Evolutionary conservation across 2,888 invertebrate species (phyloP).

Genomic region (Agonopterix heracliana): DNA sequence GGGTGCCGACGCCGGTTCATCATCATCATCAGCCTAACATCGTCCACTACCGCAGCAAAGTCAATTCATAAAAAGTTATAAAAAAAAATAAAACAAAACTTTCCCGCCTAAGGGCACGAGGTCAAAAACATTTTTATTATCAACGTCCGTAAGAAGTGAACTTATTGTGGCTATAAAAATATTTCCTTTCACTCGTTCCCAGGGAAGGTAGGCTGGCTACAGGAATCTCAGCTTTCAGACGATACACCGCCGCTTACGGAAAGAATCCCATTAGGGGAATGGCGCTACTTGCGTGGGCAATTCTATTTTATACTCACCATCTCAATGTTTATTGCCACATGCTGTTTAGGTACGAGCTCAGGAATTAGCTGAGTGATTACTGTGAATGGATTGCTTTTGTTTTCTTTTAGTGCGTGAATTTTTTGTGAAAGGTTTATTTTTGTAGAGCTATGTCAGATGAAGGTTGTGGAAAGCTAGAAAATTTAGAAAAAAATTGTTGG

Average conservation of each 20-base stretch:
- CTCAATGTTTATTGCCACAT: slow-evolving; percentile 28
- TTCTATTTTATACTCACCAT: slow-evolving; percentile 44
- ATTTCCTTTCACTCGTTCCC: slow-evolving; percentile 37
- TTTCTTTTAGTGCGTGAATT: neutral
- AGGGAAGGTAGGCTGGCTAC: slow-evolving; percentile 19
- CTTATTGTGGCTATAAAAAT: slow-evolving; percentile 41
- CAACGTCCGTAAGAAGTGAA: slow-evolving; percentile 3
- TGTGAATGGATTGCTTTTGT: neutral
- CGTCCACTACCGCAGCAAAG: no score
- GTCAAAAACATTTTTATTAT: slow-evolving; percentile 3
- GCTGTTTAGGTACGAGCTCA: slow-evolving; percentile 15
- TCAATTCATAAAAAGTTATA: neutral
- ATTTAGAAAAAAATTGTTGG: no score
- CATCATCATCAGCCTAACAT: no score
- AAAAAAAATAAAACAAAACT: neutral
- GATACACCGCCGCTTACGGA: slow-evolving; percentile 33
- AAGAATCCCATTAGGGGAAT: slow-evolving; percentile 50
- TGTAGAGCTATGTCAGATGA: no score
- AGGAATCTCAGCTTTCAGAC: slow-evolving; percentile 32
- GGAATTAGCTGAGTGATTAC: slow-evolving; percentile 7
- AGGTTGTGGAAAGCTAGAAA: no score
- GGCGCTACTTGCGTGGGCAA: slow-evolving; percentile 42
- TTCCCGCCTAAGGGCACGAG: neutral
- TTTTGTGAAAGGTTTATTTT: neutral
- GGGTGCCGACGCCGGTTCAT: no score